Evolutionary conservation across 2,113 vertebrate species (phyloP).

Genomic region (Gavialis gangeticus): DNA sequence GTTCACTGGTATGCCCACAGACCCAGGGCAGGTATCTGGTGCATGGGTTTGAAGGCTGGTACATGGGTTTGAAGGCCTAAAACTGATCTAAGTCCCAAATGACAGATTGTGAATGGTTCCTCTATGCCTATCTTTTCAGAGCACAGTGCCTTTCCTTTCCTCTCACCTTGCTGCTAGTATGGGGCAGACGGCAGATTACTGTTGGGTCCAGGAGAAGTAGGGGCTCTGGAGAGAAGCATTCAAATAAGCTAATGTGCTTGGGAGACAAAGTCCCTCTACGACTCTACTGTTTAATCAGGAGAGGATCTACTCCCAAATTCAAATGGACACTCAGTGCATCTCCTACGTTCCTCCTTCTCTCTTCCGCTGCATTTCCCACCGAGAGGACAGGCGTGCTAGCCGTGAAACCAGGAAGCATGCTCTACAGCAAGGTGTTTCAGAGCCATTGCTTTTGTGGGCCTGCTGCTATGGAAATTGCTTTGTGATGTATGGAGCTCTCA

Average conservation of each 20-base stretch:
- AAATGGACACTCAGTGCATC: not conserved
- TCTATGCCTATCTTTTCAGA: not conserved
- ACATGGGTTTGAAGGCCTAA: not conserved
- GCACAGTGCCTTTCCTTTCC: not conserved
- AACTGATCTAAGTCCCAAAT: not conserved
- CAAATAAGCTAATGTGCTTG: accelerated
- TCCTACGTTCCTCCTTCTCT: not conserved
- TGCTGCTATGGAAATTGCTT: not conserved
- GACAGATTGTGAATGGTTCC: not conserved
- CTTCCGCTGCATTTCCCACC: not conserved
- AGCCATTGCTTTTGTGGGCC: not conserved
- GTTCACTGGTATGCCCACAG: not conserved
- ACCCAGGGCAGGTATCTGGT: not conserved
- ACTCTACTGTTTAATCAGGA: not conserved
- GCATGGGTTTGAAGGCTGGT: not conserved
- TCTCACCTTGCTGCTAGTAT: not conserved
- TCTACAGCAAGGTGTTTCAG: not conserved
- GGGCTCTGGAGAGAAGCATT: not conserved
- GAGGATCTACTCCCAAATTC: not conserved
- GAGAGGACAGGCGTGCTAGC: not conserved
- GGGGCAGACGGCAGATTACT: not conserved
- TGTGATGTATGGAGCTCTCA: not conserved
- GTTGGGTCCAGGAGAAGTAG: not conserved
- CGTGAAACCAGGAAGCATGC: not conserved
- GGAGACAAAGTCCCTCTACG: not conserved